phyloP scores from a whole-genome alignment of 2,113 vertebrate species.

The Plectropomus leopardus region DNA sequence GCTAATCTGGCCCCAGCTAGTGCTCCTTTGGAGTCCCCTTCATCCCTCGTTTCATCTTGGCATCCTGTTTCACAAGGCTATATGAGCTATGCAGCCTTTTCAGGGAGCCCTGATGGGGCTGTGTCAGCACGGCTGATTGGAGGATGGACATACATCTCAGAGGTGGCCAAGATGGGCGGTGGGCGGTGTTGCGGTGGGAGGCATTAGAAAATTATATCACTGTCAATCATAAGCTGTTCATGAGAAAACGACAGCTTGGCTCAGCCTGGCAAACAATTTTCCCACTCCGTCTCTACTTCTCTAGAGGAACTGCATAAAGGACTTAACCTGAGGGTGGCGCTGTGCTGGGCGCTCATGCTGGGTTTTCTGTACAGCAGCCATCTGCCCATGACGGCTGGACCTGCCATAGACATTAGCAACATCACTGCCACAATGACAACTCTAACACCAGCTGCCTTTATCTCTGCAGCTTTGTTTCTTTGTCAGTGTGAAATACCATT shows the following conservation, averaged over 20 bases:
- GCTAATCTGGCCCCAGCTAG: constrained; percentile 63
- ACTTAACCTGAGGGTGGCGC: constrained; percentile 53
- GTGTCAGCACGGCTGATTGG: background rate
- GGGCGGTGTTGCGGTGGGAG: constrained; percentile 7
- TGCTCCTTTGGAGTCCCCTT: constrained; percentile 67
- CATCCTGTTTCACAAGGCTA: constrained; percentile 44
- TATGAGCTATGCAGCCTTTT: constrained; percentile 29
- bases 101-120: constrained; percentile 38
- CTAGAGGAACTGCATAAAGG: constrained; percentile 2
- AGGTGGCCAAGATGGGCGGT: constrained; percentile 22
- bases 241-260: constrained; percentile 38
- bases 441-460: constrained; percentile 67
- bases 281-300: constrained; percentile 1
- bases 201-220: constrained; percentile 25
- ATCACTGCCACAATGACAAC: constrained; percentile 43
- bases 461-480: constrained; percentile 65
- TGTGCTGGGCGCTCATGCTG: constrained; percentile 28
- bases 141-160: constrained; percentile 34
- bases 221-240: constrained; percentile 42
- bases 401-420: constrained; percentile 48
- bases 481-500: constrained; percentile 63
- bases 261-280: background rate
- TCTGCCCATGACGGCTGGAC: constrained; percentile 53
- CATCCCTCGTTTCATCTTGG: constrained; percentile 68
- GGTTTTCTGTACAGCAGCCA: constrained; percentile 43